phyloP scores from a whole-genome alignment of 2,797 vertebrate genomes.

The Toxotes lorentzi region DNA sequence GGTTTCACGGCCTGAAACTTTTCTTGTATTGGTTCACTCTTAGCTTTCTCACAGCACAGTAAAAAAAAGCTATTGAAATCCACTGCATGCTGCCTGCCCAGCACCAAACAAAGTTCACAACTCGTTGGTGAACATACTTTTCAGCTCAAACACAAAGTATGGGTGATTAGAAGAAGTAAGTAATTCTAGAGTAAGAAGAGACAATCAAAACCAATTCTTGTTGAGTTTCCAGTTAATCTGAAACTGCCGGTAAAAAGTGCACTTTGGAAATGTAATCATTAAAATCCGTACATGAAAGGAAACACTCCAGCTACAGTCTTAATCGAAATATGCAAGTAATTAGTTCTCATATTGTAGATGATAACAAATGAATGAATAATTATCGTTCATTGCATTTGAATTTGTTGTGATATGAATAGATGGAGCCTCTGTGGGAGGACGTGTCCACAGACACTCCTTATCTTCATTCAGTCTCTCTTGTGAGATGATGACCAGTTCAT shows the following conservation, averaged over 20 bases:
- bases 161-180: constrained; percentile 17
- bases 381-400: constrained; percentile 1
- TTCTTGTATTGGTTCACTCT: not conserved
- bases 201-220: constrained; percentile 12
- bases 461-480: not conserved
- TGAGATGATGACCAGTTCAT: not conserved
- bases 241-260: not conserved
- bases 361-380: constrained; percentile 7
- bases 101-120: not conserved
- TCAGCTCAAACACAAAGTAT: constrained; percentile 35
- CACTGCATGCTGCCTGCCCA: not conserved
- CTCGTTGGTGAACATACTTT: constrained; percentile 8
- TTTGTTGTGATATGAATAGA: not conserved
- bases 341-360: not conserved
- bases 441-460: not conserved
- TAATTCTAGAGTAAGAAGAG: constrained; percentile 10
- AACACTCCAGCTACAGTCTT: not conserved
- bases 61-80: not conserved
- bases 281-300: not conserved
- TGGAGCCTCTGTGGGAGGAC: not conserved
- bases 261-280: not conserved
- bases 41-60: too few species aligned
- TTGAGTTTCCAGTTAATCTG: not conserved
- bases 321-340: not conserved
- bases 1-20: not conserved